Percentiles rank a stretch among this genome's conserved stretches.
phyloP scores from a whole-genome alignment of 35 echinoderm and acorn worm genomes.

The Strongylocentrotus purpuratus region DNA sequence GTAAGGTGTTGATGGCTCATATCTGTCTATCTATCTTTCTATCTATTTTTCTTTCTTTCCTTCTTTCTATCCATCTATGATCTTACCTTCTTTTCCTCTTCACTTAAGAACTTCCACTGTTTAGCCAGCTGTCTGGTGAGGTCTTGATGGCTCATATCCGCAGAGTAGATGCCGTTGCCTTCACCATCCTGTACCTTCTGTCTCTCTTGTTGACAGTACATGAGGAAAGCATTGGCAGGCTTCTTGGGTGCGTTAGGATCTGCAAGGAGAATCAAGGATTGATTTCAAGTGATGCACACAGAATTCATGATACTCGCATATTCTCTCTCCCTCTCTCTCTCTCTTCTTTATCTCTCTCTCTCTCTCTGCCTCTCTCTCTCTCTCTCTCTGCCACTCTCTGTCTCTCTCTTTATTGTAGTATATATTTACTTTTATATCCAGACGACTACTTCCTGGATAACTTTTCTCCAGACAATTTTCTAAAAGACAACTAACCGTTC shows the following conservation, averaged over 20 bases:
- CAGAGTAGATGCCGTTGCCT: conserved; percentile 37
- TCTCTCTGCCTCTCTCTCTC: not conserved
- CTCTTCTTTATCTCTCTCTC: not conserved
- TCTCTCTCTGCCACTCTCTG: not conserved
- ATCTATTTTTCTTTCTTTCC: not conserved
- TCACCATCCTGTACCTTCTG: conserved; percentile 54
- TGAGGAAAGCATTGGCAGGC: conserved; percentile 96
- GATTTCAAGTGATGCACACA: not conserved
- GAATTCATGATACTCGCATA: not conserved
- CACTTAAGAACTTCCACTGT: conserved; percentile 85
- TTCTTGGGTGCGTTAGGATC: conserved; percentile 98
- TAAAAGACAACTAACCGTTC: too few species aligned
- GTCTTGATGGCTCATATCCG: conserved; percentile 87
- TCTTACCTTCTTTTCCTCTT: conserved; percentile 83
- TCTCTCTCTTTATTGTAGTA: too few species aligned
- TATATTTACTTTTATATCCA: not conserved
- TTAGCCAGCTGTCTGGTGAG: conserved; percentile 90
- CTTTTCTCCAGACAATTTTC: not conserved
- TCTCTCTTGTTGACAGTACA: conserved; percentile 95
- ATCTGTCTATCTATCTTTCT: not conserved
- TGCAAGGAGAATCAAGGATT: not conserved
- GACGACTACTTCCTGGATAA: not conserved
- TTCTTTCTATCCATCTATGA: not conserved
- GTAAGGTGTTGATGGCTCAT: conserved; percentile 84
- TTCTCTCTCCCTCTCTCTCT: not conserved